Evolutionary conservation across 2,888 invertebrate genomes (phyloP).

Genomic region (Watsonalla cultraria): DNA sequence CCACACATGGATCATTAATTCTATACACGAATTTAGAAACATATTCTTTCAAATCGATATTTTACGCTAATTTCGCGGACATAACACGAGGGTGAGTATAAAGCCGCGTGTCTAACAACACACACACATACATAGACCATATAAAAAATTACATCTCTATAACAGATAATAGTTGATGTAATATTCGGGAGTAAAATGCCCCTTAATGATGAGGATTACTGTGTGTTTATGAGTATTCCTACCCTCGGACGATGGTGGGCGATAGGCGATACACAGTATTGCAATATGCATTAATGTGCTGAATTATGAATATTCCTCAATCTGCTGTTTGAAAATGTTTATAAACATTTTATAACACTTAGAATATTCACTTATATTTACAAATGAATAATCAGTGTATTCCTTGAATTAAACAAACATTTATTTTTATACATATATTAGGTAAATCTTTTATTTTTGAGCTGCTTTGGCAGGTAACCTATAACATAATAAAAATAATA

Average conservation of each 20-base stretch:
- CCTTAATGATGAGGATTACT: not conserved
- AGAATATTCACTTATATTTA: too few species aligned
- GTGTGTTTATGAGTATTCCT: not conserved
- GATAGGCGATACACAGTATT: too few species aligned
- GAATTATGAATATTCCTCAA: too few species aligned
- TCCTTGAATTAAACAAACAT: too few species aligned
- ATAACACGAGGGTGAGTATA: constrained; percentile 22
- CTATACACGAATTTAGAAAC: not conserved
- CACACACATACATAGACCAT: constrained; percentile 5
- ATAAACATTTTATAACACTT: too few species aligned
- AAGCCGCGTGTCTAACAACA: constrained; percentile 22
- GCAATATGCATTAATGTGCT: not conserved
- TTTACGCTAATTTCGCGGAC: constrained; percentile 46
- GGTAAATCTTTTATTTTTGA: too few species aligned
- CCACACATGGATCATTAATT: not conserved
- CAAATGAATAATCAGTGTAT: too few species aligned
- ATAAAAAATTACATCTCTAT: constrained; percentile 60
- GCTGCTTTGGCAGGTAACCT: too few species aligned
- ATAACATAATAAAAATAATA: too few species aligned
- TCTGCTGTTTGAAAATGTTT: too few species aligned
- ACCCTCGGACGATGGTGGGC: too few species aligned
- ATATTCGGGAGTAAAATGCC: not conserved
- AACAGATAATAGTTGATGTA: constrained; percentile 17
- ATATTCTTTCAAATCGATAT: constrained; percentile 53
- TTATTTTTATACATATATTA: too few species aligned